Evolutionary conservation across 92 coral and sea anemone species (phyloP), one percentile per base, ranked within the genome.

Genomic region (Nematostella vectensis): DNA sequence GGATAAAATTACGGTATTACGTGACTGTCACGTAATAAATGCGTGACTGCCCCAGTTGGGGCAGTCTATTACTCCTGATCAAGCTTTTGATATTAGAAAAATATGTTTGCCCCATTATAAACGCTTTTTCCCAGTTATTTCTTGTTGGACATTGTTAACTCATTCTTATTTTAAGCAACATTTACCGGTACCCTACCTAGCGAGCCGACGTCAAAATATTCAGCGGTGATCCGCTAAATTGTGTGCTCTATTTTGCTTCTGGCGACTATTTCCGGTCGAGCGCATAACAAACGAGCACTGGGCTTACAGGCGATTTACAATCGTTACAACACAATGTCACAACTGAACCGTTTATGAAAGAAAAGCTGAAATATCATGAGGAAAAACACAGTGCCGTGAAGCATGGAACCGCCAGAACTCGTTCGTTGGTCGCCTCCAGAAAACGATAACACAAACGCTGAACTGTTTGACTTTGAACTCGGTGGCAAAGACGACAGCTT

Each of bases 341-440:
- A 15, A 33, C 40, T 33, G 8, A 33, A 6, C 40, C 40, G 40
- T 33, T 33, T 33, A 15, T 6, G 15, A 33, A 15, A 33, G 15
- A 6, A 33, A 33, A 33, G 6, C 6, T 15, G 8, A 33, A 15
- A 6, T 33, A 33, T 6, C 40, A 57, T 56, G 51, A 22, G 25
- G 63, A 38, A 13, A 16, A 2, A 29, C 36, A 25, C 47, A 21
- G 27, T 15, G 6, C 28, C 28, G 16, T 58, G 50, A 58, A 54
- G n/a, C 22, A 66, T 66, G 72, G 63, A 66, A 28, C 53, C 63
- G 13, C 72, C 72, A 31, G 38, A 24, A 19, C 48, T 66, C 0
- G 61, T 66, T 43, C 72, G 55, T 26, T 66, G 72, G 72, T 57
- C 54, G 18, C 72, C 72, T 23, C 53, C 72, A 20, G 72, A 55